These are phyloP conservation scores for Oryzias javanicus DNA, from an alignment of 2,113 vertebrate genomes.

Conservation along the genomic window DNA sequence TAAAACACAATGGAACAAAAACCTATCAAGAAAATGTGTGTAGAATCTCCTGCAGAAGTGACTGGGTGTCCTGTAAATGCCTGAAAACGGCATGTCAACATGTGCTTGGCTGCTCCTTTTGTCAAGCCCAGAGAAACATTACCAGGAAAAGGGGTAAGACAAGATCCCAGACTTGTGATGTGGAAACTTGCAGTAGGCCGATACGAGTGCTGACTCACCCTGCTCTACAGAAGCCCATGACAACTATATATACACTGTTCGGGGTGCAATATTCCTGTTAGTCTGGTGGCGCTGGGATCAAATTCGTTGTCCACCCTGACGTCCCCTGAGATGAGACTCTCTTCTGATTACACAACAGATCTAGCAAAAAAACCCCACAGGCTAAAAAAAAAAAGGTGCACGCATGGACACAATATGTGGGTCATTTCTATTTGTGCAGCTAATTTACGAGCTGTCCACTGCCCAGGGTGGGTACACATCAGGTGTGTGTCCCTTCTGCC, in stretches of 20 bases:
- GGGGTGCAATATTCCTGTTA: slow-evolving; percentile 24
- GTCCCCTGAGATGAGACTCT: slow-evolving; percentile 33
- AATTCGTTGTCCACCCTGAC: slow-evolving; percentile 28
- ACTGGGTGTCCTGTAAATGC: slow-evolving; percentile 20
- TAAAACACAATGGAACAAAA: neutral
- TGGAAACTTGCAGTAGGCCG: slow-evolving; percentile 67
- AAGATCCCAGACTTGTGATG: slow-evolving; percentile 49
- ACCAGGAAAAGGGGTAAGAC: slow-evolving; percentile 43
- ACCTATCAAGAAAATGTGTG: slow-evolving; percentile 1
- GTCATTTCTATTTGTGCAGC: slow-evolving; percentile 2
- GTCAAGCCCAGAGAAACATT: neutral
- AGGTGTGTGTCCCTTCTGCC: slow-evolving; percentile 8
- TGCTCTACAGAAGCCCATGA: slow-evolving; percentile 47
- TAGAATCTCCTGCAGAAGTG: slow-evolving; percentile 18
- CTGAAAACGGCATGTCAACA: slow-evolving; percentile 13
- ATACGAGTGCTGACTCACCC: slow-evolving; percentile 70
- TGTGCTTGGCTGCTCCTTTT: slow-evolving; percentile 19
- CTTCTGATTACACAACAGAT: slow-evolving; percentile 16
- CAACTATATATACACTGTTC: slow-evolving; percentile 52
- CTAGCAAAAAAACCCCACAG: slow-evolving; percentile 15
- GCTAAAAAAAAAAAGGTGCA: slow-evolving; percentile 34
- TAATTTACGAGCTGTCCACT: neutral
- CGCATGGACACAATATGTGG: slow-evolving; percentile 1
- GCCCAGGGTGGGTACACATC: slow-evolving; percentile 3
- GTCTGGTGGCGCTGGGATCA: slow-evolving; percentile 29